Percentiles rank a stretch among this genome's conserved stretches.
Evolutionary conservation across 2,797 vertebrate genomes (phyloP).

Genomic region (Sebastes nivosus): DNA sequence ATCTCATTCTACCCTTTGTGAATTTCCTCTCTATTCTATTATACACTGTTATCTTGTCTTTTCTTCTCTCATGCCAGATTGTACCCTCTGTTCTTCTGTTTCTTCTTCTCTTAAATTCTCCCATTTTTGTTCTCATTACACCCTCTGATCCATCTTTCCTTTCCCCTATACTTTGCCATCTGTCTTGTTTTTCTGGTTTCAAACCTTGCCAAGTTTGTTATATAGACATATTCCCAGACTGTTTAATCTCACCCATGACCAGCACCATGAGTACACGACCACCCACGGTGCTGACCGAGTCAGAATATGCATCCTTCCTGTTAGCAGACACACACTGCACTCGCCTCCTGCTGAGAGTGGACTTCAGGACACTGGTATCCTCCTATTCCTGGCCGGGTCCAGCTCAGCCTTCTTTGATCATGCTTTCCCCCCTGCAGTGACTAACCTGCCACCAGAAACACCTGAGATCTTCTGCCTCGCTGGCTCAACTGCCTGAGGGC

Average conservation of each 20-base stretch:
- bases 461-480: background rate
- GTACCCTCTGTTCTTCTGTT: background rate
- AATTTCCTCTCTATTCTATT: background rate
- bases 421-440: constrained; percentile 14
- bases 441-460: constrained; percentile 9
- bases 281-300: background rate
- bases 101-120: background rate
- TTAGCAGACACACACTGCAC: background rate
- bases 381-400: constrained; percentile 6
- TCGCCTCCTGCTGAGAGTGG: constrained; percentile 20
- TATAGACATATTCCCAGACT: background rate
- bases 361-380: constrained; percentile 4
- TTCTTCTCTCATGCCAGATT: background rate
- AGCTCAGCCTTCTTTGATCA: constrained; percentile 25
- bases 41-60: background rate
- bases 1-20: background rate
- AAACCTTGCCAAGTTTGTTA: background rate
- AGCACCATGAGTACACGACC: background rate
- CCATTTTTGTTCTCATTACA: constrained; percentile 1
- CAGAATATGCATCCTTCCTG: constrained; percentile 12
- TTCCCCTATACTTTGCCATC: background rate
- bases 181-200: background rate
- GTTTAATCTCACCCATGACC: constrained; percentile 8
- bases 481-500: background rate
- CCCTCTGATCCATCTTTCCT: background rate